Percentiles rank a stretch among this genome's conserved stretches.
phyloP scores from a whole-genome alignment of 2,888 invertebrate genomes.

The Syrphus vitripennis region DNA sequence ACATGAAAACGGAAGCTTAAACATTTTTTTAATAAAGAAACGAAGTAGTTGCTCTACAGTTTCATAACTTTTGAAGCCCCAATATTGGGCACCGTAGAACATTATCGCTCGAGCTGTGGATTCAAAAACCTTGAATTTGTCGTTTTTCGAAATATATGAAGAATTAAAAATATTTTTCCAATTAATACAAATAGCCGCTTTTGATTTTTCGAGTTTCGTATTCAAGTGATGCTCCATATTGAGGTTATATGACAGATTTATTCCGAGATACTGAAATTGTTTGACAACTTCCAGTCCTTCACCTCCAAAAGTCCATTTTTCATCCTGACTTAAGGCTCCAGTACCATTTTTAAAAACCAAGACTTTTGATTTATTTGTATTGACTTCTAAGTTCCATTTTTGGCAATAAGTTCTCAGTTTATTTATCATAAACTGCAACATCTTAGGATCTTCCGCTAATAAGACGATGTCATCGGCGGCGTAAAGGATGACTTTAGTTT shows the following conservation, averaged over 20 bases:
- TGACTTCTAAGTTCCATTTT: not conserved
- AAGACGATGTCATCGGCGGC: not conserved
- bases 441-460: not conserved
- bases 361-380: not conserved
- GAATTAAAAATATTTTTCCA: not conserved
- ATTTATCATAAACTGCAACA: too few species aligned
- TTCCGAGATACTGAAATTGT: not conserved
- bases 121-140: not conserved
- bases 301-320: not conserved
- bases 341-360: not conserved
- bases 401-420: not conserved
- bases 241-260: not conserved
- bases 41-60: not conserved
- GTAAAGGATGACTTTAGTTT: not conserved
- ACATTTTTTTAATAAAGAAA: not conserved
- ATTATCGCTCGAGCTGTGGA: not conserved
- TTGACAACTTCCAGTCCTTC: not conserved
- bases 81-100: not conserved
- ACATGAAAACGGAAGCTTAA: not conserved
- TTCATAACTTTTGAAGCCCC: not conserved
- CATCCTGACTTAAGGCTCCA: not conserved
- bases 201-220: not conserved
- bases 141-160: not conserved
- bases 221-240: not conserved
- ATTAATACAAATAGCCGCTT: not conserved